Percentiles rank a stretch among this genome's conserved stretches.
Conservation (phyloP, 2,888 invertebrate genomes). For the Oxycera nigricornis region DNA sequence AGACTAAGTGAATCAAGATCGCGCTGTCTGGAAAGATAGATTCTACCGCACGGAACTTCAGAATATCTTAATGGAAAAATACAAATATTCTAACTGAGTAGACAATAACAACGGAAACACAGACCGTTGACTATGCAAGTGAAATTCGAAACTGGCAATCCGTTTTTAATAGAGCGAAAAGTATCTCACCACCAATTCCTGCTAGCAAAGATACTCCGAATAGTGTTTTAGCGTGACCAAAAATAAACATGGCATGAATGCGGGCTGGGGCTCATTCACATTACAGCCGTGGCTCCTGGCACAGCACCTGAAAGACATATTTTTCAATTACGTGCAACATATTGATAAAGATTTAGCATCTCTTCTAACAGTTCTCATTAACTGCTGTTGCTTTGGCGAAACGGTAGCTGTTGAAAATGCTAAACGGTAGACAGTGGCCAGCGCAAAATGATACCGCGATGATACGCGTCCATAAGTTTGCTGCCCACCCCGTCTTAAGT, state of each 20-base stretch:
- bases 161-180: not conserved
- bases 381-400: not conserved
- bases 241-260: not conserved
- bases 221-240: not conserved
- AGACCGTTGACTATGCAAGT: not conserved
- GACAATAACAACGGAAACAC: not conserved
- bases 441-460: not conserved
- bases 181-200: not conserved
- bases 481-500: not conserved
- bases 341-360: not conserved
- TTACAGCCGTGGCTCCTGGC: not conserved
- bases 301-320: not conserved
- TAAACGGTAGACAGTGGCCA: not conserved
- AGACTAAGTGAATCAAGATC: not conserved
- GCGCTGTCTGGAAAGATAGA: not conserved
- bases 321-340: not conserved
- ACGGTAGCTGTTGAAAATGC: not conserved
- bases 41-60: not conserved
- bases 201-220: not conserved
- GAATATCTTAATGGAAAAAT: not conserved
- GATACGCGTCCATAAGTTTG: not conserved
- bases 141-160: not conserved
- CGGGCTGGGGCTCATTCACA: not conserved
- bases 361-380: conserved; percentile 1
- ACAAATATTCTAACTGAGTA: not conserved